phyloP scores from a whole-genome alignment of 2,113 vertebrate genomes.

The Mustelus asterias region DNA sequence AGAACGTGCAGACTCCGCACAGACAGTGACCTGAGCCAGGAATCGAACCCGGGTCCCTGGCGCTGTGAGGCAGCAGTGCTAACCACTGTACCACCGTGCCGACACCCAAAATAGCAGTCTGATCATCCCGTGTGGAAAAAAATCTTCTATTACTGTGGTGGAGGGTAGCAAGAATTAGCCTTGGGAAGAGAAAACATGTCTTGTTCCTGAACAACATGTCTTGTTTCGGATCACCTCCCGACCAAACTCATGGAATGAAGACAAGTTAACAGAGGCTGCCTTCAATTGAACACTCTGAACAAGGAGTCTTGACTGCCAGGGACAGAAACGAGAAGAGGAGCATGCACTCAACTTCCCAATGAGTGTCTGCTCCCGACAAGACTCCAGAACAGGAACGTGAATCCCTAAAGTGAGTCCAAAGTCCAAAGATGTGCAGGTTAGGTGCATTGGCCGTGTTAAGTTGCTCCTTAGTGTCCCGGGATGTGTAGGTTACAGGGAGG shows the following conservation, averaged over 20 bases:
- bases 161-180: not conserved
- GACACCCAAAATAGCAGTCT: not conserved
- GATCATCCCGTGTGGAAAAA: not conserved
- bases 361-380: not conserved
- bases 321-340: not conserved
- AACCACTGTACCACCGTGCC: no score
- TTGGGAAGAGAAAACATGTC: not conserved
- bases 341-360: not conserved
- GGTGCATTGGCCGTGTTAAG: no score
- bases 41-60: no score
- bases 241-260: not conserved
- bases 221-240: not conserved
- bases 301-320: not conserved
- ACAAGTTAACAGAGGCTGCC: not conserved
- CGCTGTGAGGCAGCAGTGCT: no score
- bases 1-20: no score
- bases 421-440: no score
- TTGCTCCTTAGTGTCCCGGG: no score
- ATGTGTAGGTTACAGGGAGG: no score
- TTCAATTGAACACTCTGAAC: not conserved
- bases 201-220: not conserved
- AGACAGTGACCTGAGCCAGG: no score
- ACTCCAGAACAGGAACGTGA: not conserved
- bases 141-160: not conserved
- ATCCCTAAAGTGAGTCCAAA: not conserved